These are phyloP conservation scores for Nemotelus nigrinus DNA, from an alignment of 2,888 invertebrate species.

Conservation along the genomic window DNA sequence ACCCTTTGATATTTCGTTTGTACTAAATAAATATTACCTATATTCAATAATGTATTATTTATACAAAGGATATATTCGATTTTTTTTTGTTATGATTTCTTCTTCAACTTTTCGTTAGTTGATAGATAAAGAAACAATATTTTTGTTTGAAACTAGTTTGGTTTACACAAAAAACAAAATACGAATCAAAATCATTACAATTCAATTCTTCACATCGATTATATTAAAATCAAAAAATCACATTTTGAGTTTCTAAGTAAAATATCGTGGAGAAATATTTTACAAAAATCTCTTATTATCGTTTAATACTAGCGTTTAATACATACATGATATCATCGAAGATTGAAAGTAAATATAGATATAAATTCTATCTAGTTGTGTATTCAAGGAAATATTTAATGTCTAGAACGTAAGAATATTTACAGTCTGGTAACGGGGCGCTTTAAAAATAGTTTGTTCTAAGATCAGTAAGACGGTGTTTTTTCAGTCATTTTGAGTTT, in stretches of 20 bases:
- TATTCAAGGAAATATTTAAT: conserved; percentile 1
- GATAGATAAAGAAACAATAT: too few species aligned
- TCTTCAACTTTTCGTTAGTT: too few species aligned
- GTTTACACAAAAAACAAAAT: neutral
- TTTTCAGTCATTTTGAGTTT: neutral
- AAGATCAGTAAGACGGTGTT: neutral
- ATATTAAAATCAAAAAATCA: conserved; percentile 42
- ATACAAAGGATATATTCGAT: too few species aligned
- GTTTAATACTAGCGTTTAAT: conserved; percentile 26
- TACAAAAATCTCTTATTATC: conserved; percentile 35
- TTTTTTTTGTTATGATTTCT: too few species aligned
- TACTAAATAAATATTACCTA: conserved; percentile 37
- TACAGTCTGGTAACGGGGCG: conserved; percentile 39
- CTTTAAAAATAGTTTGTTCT: neutral
- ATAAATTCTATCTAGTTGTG: neutral
- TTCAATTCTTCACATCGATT: conserved; percentile 11
- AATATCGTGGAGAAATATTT: conserved; percentile 42
- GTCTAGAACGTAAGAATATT: conserved; percentile 30
- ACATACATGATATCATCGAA: conserved; percentile 14
- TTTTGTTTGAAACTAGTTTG: too few species aligned
- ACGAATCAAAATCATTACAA: neutral
- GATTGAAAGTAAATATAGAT: conserved; percentile 16
- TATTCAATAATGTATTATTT: neutral
- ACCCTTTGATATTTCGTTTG: conserved; percentile 20
- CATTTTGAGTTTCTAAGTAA: conserved; percentile 47